Percentiles rank a stretch among this genome's conserved stretches.
phyloP scores from a whole-genome alignment of 1,140 invertebrate genomes.

The Sycophaga agraensis region DNA sequence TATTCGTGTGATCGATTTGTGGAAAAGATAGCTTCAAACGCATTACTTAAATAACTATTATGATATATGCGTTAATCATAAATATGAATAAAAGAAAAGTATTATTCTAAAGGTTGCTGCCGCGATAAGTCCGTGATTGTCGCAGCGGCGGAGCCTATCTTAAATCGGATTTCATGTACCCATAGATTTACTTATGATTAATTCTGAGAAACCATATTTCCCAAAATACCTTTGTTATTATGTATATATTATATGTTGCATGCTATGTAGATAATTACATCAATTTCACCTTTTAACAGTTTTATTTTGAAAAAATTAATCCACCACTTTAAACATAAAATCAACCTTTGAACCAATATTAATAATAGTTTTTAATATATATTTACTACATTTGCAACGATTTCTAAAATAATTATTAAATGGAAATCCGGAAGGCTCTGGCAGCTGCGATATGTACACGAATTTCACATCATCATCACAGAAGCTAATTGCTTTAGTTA shows the following conservation, averaged over 20 bases:
- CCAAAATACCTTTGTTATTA: too few relatives aligned
- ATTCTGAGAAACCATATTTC: too few relatives aligned
- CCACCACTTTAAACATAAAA: too few relatives aligned
- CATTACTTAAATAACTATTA: conserved; percentile 9
- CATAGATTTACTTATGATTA: too few relatives aligned
- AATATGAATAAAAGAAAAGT: conserved; percentile 25
- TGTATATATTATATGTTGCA: too few relatives aligned
- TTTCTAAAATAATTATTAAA: neutral
- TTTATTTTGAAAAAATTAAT: too few relatives aligned
- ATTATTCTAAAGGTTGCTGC: conserved; percentile 39
- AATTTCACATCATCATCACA: conserved; percentile 43
- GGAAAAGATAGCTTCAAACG: neutral
- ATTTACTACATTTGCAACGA: too few relatives aligned
- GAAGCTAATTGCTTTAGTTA: conserved; percentile 44
- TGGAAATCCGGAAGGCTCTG: conserved; percentile 38
- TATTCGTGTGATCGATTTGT: conserved; percentile 28
- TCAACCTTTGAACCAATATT: too few relatives aligned
- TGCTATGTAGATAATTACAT: too few relatives aligned
- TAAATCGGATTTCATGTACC: neutral
- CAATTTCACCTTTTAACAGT: too few relatives aligned
- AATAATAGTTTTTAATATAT: too few relatives aligned
- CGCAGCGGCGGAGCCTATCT: conserved; percentile 44
- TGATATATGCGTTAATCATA: too few relatives aligned
- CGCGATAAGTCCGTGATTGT: conserved; percentile 45
- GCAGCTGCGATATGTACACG: conserved; percentile 36